phyloP scores from a whole-genome alignment of 2,797 vertebrate species.

The Buphagus erythrorhynchus region DNA sequence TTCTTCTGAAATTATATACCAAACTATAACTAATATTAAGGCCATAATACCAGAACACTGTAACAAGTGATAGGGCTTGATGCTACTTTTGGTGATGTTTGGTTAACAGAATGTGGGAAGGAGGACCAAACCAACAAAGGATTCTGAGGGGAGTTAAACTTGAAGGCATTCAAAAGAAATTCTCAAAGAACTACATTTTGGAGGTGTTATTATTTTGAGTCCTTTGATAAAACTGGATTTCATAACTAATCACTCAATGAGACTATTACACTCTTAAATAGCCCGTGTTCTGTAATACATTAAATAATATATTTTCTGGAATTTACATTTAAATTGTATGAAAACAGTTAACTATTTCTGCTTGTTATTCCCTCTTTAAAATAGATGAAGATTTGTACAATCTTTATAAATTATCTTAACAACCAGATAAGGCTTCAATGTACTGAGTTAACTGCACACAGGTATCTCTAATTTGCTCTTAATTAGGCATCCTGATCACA shows the following conservation, averaged over 20 bases:
- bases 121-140: background rate
- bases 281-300: background rate
- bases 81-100: constrained; percentile 40
- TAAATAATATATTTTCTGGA: background rate
- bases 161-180: background rate
- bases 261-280: background rate
- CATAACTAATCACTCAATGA: background rate
- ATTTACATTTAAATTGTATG: background rate
- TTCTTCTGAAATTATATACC: constrained; percentile 31
- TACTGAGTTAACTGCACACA: background rate
- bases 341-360: background rate
- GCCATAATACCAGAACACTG: constrained; percentile 44
- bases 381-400: background rate
- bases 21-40: constrained; percentile 9
- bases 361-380: constrained; percentile 3
- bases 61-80: constrained; percentile 49
- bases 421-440: constrained; percentile 1
- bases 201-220: background rate
- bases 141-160: background rate
- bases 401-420: background rate
- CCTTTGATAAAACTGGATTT: background rate
- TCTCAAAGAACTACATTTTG: background rate
- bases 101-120: background rate
- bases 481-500: background rate
- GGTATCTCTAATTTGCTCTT: background rate